A percentile compares a stretch with the other conserved stretches of the same genome.
Evolutionary conservation across 64 coral and sea anemone genomes (phyloP).

Genomic region (Montipora foliosa): DNA sequence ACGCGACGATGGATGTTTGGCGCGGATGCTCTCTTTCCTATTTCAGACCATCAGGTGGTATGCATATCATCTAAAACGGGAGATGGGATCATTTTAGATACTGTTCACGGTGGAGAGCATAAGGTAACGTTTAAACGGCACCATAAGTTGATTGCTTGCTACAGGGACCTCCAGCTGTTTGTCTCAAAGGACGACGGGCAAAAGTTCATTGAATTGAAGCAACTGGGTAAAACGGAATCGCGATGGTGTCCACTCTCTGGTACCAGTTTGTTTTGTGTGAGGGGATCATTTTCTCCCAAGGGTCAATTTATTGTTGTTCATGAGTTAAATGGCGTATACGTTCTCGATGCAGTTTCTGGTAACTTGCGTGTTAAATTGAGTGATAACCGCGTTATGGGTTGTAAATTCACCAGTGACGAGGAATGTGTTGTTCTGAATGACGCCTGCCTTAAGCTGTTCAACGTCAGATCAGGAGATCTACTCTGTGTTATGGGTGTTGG

Average conservation of each 20-base stretch:
- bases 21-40: too few relatives aligned
- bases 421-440: background rate
- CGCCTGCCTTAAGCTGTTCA: background rate
- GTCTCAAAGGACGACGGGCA: too few relatives aligned
- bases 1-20: background rate
- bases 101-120: too few relatives aligned
- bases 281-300: background rate
- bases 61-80: background rate
- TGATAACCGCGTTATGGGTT: background rate
- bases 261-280: background rate
- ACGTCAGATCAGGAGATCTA: background rate
- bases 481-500: background rate
- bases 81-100: too few relatives aligned
- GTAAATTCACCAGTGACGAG: constrained; percentile 4
- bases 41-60: background rate
- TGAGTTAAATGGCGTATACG: background rate
- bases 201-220: too few relatives aligned
- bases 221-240: too few relatives aligned
- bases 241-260: background rate
- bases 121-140: too few relatives aligned
- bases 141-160: too few relatives aligned
- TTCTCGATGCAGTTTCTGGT: constrained; percentile 2
- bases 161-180: too few relatives aligned
- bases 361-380: background rate
- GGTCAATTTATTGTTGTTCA: too few relatives aligned